phyloP scores from a whole-genome alignment of 2,113 vertebrate species.

The Edolisoma coerulescens region DNA sequence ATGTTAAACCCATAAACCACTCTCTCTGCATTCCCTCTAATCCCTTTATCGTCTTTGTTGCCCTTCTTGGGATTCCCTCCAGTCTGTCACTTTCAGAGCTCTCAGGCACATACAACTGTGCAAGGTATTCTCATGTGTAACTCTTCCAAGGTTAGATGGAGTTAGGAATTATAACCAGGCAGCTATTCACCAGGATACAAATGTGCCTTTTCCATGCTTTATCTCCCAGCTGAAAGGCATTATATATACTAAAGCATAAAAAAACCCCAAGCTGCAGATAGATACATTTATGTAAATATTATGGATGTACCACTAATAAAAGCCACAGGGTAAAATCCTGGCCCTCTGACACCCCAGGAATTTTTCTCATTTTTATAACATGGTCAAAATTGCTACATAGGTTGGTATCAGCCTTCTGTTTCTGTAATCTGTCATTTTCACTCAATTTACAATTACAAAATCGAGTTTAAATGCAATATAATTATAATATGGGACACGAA shows the following conservation, averaged over 20 bases:
- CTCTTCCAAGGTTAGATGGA: neutral
- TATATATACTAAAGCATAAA: neutral
- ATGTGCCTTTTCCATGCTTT: neutral
- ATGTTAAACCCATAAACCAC: conserved; percentile 38
- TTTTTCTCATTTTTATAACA: neutral
- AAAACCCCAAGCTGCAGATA: neutral
- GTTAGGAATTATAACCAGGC: neutral
- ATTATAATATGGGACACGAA: neutral
- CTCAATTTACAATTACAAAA: neutral
- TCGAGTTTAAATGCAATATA: neutral
- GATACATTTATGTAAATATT: neutral
- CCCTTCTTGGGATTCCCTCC: conserved; percentile 39
- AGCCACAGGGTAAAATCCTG: neutral
- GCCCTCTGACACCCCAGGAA: neutral
- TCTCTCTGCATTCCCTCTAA: conserved; percentile 1
- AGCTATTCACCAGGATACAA: neutral
- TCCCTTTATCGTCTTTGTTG: conserved; percentile 30
- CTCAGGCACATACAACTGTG: neutral
- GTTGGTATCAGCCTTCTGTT: neutral
- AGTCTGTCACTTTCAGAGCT: neutral
- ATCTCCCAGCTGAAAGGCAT: neutral
- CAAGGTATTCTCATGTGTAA: neutral
- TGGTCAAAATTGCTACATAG: neutral
- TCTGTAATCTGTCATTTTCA: neutral
- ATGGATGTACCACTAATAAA: neutral